phyloP scores from a whole-genome alignment of 1,140 invertebrate species.

The Zaprionus taronus region DNA sequence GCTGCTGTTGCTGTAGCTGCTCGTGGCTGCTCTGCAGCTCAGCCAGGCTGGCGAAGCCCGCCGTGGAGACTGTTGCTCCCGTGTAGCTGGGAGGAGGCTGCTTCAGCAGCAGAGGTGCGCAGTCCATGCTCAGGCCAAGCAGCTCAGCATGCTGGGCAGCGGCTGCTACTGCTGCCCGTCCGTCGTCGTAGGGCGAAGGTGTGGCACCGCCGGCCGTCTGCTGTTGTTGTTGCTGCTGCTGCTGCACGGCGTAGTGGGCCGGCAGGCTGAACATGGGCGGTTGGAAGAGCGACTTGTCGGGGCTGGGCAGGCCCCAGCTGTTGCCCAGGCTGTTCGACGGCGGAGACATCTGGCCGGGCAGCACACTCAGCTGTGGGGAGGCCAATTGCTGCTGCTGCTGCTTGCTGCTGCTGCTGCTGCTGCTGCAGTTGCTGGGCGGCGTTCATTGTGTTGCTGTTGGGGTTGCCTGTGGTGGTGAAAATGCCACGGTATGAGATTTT shows the following conservation, averaged over 20 bases:
- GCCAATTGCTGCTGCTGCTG: slow-evolving; percentile 73
- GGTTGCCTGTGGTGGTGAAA: slow-evolving; percentile 87
- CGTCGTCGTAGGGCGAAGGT: slow-evolving; percentile 80
- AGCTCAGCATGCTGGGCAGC: slow-evolving; percentile 85
- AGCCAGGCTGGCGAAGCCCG: slow-evolving; percentile 69
- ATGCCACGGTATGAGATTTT: slow-evolving; percentile 90
- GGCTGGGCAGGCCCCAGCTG: slow-evolving; percentile 87
- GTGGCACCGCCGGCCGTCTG: slow-evolving; percentile 70
- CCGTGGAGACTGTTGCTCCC: slow-evolving; percentile 58
- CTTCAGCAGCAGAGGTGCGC: slow-evolving; percentile 84
- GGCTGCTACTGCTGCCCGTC: slow-evolving; percentile 58
- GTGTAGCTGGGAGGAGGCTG: slow-evolving; percentile 85
- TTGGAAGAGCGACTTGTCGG: slow-evolving; percentile 87
- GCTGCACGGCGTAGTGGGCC: slow-evolving; percentile 79
- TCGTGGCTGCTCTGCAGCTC: slow-evolving; percentile 76
- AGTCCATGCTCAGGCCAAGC: slow-evolving; percentile 87
- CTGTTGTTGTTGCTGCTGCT: slow-evolving; percentile 66
- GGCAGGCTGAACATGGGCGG: slow-evolving; percentile 86
- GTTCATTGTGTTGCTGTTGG: slow-evolving; percentile 85
- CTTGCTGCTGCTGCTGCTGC: slow-evolving; percentile 62
- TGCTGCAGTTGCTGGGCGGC: slow-evolving; percentile 67
- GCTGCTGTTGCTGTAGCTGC: slow-evolving; percentile 70
- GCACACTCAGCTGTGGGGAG: slow-evolving; percentile 73
- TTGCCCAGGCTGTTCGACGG: slow-evolving; percentile 80
- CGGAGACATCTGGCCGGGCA: slow-evolving; percentile 85